Evolutionary conservation across 2,888 invertebrate genomes (phyloP).

Genomic region (Geophilus truncorum): DNA sequence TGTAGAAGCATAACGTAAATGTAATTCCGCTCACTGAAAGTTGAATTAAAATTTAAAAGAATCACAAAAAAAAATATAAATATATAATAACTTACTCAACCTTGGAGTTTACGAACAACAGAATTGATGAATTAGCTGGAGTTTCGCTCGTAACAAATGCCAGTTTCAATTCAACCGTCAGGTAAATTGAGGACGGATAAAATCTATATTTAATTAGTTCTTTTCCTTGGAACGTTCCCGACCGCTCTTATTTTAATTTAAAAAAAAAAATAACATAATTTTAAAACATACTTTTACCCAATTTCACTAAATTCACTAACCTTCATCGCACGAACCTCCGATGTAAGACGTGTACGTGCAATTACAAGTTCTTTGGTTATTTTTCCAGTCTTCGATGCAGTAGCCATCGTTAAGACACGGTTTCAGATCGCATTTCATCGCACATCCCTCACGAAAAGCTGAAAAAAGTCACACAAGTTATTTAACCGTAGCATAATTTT

Average conservation of each 20-base stretch:
- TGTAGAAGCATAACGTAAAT: conserved; percentile 73
- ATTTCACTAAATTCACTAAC: conserved; percentile 42
- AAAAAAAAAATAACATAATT: neutral
- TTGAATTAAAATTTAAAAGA: neutral
- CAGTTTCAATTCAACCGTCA: conserved; percentile 69
- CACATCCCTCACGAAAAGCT: conserved; percentile 57
- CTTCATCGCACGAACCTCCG: conserved; percentile 77
- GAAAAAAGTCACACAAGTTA: neutral
- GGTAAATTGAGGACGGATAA: conserved; percentile 46
- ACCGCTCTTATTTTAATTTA: conserved; percentile 68
- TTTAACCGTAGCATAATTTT: neutral
- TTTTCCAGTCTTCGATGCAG: conserved; percentile 81
- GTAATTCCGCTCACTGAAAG: conserved; percentile 70
- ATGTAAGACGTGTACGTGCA: conserved; percentile 86
- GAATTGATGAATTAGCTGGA: conserved; percentile 55
- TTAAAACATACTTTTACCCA: neutral
- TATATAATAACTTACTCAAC: conserved; percentile 60
- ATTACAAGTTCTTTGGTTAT: conserved; percentile 78
- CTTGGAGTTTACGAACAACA: conserved; percentile 74
- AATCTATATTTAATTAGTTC: conserved; percentile 57
- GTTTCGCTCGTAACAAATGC: conserved; percentile 69
- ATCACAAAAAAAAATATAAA: neutral
- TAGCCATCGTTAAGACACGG: conserved; percentile 83
- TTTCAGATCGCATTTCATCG: conserved; percentile 80
- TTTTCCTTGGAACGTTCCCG: conserved; percentile 82